Evolutionary conservation across 2,888 invertebrate species (phyloP).

Genomic region (Lysandra bellargus): DNA sequence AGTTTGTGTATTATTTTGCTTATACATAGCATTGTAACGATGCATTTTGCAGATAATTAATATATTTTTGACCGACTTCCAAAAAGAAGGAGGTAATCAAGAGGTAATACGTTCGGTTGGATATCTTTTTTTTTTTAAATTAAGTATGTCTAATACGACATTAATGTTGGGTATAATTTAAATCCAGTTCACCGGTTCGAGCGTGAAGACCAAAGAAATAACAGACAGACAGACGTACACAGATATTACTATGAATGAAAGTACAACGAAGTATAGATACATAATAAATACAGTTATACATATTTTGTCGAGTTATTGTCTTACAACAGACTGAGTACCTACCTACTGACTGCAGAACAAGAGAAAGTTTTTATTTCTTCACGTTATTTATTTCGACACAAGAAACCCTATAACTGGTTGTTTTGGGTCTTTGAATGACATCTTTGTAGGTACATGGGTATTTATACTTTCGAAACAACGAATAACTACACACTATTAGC

Average conservation of each 20-base stretch:
- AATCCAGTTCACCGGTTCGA: too few species aligned
- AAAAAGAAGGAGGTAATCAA: too few species aligned
- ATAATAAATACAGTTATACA: background rate
- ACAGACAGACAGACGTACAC: background rate
- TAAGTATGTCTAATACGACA: too few species aligned
- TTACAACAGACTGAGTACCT: background rate
- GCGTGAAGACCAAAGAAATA: too few species aligned
- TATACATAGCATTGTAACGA: too few species aligned
- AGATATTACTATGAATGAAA: slow-evolving; percentile 1
- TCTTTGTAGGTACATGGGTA: background rate
- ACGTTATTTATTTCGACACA: background rate
- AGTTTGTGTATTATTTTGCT: too few species aligned
- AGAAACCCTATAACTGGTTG: background rate
- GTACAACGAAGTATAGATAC: background rate
- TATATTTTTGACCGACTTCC: too few species aligned
- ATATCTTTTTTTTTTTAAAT: too few species aligned
- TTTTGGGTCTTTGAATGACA: background rate
- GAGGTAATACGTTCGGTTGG: too few species aligned
- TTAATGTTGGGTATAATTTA: too few species aligned
- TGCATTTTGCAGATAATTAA: too few species aligned
- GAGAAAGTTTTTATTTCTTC: background rate
- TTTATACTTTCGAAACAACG: background rate
- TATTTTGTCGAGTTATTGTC: background rate
- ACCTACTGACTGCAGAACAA: background rate
- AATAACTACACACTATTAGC: too few species aligned